These are phyloP conservation scores for Thysanoteuthis rhombus DNA, from an alignment of 2,888 invertebrate genomes.

Conservation along the genomic window DNA sequence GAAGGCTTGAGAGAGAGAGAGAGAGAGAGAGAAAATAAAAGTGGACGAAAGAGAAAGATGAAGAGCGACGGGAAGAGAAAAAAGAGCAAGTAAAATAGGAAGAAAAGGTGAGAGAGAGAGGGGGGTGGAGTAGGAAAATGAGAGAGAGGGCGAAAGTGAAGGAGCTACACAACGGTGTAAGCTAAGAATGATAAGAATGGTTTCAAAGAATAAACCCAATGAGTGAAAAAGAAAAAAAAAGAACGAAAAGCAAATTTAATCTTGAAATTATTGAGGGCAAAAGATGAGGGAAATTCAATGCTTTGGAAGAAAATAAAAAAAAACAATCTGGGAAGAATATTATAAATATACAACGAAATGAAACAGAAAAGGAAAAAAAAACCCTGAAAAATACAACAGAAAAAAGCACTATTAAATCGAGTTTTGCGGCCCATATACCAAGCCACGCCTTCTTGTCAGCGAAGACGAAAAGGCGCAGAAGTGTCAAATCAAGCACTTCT, in stretches of 20 bases:
- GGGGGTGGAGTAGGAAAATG: not conserved
- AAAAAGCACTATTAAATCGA: not conserved
- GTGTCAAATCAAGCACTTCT: conserved; percentile 12
- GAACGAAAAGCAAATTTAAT: not conserved
- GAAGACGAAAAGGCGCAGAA: not conserved
- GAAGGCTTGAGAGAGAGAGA: no score
- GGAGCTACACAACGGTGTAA: not conserved
- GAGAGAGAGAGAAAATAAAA: no score
- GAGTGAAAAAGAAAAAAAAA: not conserved
- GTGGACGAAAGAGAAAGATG: not conserved
- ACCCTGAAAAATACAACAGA: not conserved
- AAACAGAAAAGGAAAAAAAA: not conserved
- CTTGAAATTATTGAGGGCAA: not conserved
- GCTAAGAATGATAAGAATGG: not conserved
- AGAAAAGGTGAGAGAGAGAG: not conserved
- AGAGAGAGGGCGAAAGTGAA: not conserved
- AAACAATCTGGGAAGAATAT: not conserved
- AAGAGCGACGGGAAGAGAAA: not conserved
- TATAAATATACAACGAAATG: not conserved
- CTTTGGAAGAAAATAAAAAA: not conserved
- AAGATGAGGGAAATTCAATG: not conserved
- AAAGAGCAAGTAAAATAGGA: not conserved
- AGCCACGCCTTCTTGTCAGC: not conserved
- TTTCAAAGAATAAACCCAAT: not conserved
- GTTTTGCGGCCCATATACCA: conserved; percentile 12